Conservation (phyloP, 2,797 vertebrate species). For the Rhynchonycteris naso region DNA sequence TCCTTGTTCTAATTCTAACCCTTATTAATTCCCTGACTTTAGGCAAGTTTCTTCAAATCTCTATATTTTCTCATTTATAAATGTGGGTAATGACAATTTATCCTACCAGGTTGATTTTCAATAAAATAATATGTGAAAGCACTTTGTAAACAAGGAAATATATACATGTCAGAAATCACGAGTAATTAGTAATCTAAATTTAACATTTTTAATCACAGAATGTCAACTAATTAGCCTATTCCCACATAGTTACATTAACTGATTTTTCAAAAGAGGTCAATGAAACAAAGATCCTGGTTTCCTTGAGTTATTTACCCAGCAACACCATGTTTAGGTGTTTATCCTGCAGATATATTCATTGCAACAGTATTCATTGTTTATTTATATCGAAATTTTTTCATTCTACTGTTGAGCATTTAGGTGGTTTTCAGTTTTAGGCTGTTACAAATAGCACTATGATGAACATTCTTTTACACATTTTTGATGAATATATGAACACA, state of each 20-base stretch:
- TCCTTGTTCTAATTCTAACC: neutral
- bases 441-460: neutral
- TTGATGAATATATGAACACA: neutral
- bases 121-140: neutral
- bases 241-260: neutral
- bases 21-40: neutral
- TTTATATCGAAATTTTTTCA: neutral
- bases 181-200: neutral
- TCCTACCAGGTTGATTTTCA: neutral
- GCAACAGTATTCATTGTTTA: neutral
- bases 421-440: neutral
- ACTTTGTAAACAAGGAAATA: neutral
- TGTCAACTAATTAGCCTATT: neutral
- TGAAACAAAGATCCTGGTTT: neutral
- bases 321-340: neutral
- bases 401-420: neutral
- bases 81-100: neutral
- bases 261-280: neutral
- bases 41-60: neutral
- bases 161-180: neutral
- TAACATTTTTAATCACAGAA: constrained; percentile 8
- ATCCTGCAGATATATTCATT: neutral
- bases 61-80: neutral
- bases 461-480: neutral
- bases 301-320: neutral